These are phyloP conservation scores for Halcyon leucocephala DNA, from an alignment of 2,797 vertebrate genomes.

Conservation along the genomic window DNA sequence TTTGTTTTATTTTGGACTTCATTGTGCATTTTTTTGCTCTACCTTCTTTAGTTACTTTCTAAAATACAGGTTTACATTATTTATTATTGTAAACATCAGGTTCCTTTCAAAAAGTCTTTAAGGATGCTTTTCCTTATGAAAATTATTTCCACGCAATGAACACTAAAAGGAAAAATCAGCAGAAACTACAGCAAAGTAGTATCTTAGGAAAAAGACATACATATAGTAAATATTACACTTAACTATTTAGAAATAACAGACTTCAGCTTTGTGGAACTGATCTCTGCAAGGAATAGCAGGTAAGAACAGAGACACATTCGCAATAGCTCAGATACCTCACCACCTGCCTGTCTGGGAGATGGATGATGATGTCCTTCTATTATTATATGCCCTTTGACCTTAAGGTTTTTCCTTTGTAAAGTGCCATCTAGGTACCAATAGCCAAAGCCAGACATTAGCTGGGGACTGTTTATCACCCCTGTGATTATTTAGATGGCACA, in stretches of 20 bases:
- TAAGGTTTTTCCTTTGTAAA: neutral
- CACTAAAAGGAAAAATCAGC: neutral
- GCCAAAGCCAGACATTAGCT: neutral
- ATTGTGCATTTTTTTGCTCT: neutral
- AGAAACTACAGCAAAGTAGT: neutral
- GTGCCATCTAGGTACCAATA: neutral
- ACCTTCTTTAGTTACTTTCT: neutral
- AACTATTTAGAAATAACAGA: neutral
- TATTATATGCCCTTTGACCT: neutral
- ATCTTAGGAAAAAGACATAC: neutral
- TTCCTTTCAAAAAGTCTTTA: neutral
- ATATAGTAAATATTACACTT: neutral
- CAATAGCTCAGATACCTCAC: neutral
- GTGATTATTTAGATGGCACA: neutral
- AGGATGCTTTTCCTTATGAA: neutral
- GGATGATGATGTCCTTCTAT: neutral
- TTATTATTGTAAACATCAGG: constrained; percentile 5
- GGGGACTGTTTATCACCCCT: neutral
- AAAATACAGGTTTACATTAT: constrained; percentile 13
- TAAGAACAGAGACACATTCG: neutral
- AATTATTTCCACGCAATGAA: neutral
- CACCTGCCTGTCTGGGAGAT: neutral
- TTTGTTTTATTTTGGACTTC: neutral
- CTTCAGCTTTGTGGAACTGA: neutral
- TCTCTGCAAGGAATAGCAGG: neutral